Percentiles rank a stretch among this genome's conserved stretches.
These are phyloP conservation scores for Macropus fuliginosus DNA, from an alignment of 2,797 vertebrate genomes.

Conservation along the genomic window DNA sequence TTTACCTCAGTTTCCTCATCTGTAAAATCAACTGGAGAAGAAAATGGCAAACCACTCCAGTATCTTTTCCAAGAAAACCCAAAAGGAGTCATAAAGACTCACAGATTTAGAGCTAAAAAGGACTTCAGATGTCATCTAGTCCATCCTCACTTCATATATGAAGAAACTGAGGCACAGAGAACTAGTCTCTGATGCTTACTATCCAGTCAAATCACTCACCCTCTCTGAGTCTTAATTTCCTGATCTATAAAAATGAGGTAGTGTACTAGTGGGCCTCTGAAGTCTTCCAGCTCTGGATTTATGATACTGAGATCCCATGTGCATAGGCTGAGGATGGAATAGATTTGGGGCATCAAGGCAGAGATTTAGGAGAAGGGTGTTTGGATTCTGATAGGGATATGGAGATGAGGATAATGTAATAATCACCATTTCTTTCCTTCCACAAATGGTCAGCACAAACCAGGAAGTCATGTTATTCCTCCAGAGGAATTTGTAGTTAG, in stretches of 20 bases:
- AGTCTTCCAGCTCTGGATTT: not conserved
- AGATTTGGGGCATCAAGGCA: not conserved
- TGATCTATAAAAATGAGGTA: not conserved
- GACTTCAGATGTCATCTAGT: too few relatives aligned
- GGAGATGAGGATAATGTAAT: not conserved
- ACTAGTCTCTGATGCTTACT: not conserved
- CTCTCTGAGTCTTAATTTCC: not conserved
- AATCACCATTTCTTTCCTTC: not conserved
- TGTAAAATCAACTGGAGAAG: not conserved
- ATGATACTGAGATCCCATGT: too few relatives aligned
- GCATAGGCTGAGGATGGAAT: not conserved
- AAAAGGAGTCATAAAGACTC: not conserved
- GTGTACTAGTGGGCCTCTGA: not conserved
- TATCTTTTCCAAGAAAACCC: not conserved
- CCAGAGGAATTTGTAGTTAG: not conserved
- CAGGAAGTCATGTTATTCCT: not conserved
- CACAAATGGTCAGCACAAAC: not conserved
- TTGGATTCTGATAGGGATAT: not conserved
- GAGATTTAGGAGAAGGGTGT: not conserved
- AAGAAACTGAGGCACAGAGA: not conserved
- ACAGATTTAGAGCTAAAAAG: too few relatives aligned
- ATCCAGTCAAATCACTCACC: not conserved
- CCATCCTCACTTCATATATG: not conserved
- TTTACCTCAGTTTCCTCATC: not conserved
- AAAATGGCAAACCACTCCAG: not conserved